Percentiles rank a stretch among this genome's conserved stretches.
These are phyloP conservation scores for Chrysopilus asiliformis DNA, from an alignment of 2,888 invertebrate genomes.

Conservation along the genomic window DNA sequence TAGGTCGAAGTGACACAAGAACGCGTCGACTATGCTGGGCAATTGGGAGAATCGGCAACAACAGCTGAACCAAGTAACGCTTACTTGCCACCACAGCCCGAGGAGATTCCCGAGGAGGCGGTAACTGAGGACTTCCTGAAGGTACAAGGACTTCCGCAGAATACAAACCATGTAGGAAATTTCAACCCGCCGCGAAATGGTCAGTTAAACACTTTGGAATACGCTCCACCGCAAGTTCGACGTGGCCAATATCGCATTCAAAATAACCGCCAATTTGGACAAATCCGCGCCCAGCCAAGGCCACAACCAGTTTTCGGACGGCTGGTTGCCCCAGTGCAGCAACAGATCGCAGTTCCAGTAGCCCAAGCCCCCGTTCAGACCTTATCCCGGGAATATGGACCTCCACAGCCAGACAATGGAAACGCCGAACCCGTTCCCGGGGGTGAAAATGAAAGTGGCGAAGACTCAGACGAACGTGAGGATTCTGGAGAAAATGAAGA, in stretches of 20 bases:
- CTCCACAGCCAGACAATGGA: constrained; percentile 15
- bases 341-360: constrained; percentile 4
- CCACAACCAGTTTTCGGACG: constrained; percentile 5
- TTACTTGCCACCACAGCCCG: constrained; percentile 20
- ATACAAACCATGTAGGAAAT: background rate
- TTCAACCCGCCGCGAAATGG: constrained; percentile 3
- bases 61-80: constrained; percentile 16
- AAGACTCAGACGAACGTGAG: constrained; percentile 12
- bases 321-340: constrained; percentile 3
- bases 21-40: constrained; percentile 26
- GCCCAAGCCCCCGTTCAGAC: constrained; percentile 4
- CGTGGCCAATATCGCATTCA: constrained; percentile 3
- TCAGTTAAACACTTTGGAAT: constrained; percentile 2
- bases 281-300: constrained; percentile 4
- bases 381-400: constrained; percentile 19
- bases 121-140: constrained; percentile 11
- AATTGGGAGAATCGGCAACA: constrained; percentile 15
- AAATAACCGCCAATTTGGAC: constrained; percentile 6
- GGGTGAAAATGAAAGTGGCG: constrained; percentile 6
- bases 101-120: constrained; percentile 5
- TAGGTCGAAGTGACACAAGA: constrained; percentile 23
- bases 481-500: constrained; percentile 12
- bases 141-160: constrained; percentile 16
- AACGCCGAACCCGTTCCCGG: constrained; percentile 13
- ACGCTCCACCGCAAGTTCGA: constrained; percentile 1